A percentile compares a stretch with the other conserved stretches of the same genome.
Conservation (phyloP, 2,113 vertebrate genomes). For the Oreochromis tanganicae region DNA sequence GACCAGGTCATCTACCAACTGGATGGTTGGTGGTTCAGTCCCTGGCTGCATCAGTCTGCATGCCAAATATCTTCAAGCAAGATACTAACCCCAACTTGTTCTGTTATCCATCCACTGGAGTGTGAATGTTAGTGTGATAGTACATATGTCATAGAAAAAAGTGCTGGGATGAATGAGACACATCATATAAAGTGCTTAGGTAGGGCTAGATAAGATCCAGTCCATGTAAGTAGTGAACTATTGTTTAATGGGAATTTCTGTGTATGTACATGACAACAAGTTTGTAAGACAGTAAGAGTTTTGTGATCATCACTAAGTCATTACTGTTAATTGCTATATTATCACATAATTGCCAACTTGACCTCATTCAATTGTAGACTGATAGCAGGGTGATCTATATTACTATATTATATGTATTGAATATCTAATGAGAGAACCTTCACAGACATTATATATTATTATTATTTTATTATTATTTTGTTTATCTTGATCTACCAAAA, state of each 20-base stretch:
- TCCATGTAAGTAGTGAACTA: neutral
- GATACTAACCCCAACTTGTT: neutral
- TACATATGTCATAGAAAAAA: neutral
- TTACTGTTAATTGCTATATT: neutral
- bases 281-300: neutral
- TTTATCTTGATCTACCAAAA: neutral
- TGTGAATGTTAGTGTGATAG: neutral
- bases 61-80: neutral
- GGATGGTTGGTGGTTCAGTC: neutral
- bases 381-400: neutral
- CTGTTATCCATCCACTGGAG: neutral
- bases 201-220: neutral
- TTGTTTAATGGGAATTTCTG: neutral
- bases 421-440: neutral
- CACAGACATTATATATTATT: neutral
- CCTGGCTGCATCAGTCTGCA: neutral
- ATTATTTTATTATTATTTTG: neutral
- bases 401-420: neutral
- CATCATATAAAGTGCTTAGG: neutral
- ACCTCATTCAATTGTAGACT: neutral
- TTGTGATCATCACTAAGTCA: neutral
- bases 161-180: neutral
- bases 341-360: neutral
- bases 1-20: neutral
- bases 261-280: neutral